Percentiles rank a stretch among this genome's conserved stretches.
Evolutionary conservation across 2,888 invertebrate genomes (phyloP).

Genomic region (Stramonita haemastoma): DNA sequence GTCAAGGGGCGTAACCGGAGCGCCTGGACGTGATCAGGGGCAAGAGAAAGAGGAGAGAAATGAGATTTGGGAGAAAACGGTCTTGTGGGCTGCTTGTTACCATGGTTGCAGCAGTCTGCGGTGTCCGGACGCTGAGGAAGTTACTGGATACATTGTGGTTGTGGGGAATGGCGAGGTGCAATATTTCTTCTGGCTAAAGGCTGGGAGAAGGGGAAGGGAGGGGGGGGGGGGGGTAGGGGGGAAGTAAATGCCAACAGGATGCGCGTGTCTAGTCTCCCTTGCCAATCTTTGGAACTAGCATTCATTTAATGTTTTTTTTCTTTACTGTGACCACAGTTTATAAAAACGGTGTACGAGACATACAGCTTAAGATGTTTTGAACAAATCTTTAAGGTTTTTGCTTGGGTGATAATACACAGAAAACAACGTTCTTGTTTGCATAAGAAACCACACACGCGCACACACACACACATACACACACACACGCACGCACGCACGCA

Average conservation of each 20-base stretch:
- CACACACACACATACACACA: neutral
- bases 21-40: conserved; percentile 6
- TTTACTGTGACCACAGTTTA: no score
- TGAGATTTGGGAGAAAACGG: neutral
- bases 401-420: no score
- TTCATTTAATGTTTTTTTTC: no score
- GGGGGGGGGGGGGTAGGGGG: neutral
- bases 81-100: neutral
- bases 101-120: neutral
- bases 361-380: no score
- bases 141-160: neutral
- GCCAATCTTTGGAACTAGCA: no score
- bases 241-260: neutral
- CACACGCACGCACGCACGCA: neutral
- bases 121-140: neutral
- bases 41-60: neutral
- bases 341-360: no score
- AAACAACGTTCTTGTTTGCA: no score
- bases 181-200: no score
- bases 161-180: no score
- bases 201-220: neutral
- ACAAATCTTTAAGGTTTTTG: no score
- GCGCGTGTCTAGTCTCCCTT: no score
- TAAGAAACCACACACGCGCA: neutral
- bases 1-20: conserved; percentile 35